Base-by-base conservation (phyloP, 2,888 invertebrate genomes). In the Anthrax anthrax region DNA sequence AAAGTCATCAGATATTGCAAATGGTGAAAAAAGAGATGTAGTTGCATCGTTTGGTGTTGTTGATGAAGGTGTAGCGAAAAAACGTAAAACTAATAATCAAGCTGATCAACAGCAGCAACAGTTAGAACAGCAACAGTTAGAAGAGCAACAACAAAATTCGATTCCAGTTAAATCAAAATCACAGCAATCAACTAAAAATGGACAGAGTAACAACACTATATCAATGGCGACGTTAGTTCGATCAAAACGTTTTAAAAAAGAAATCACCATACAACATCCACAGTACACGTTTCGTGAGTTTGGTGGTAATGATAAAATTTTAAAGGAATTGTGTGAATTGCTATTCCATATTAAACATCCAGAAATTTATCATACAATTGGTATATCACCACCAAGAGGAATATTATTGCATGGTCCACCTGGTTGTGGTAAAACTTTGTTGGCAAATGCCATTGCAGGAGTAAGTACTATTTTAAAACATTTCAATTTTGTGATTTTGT, bases 351-450 rank as follows among this genome's bases (percentile, higher is more conserved):
- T 95, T 65, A 84, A 82, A 58, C 87, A 91, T 59, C 90, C 94
- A 3, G 87, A 91, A 64, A 78, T 94, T n/a, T 94, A 89, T 64
- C 72, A 74, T 48, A 76, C 81, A 54, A 72, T 95, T 51, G 92
- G 92, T 2, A 79, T 91, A 44, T 78, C 84, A 52, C 86, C 94
- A 37, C 90, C 94, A 0, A 75, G 89, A 59, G 96, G 95, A 23
- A 83, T 96, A 57, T 69, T 98, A 43, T 71, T 97, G 41, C 94
- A 96, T 65, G 97, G 97, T 0, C 96, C 97, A 1, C 91, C 96
- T 0, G 97, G 97, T 0, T 91, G 92, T 62, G 96, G 97, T 0
- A 89, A 89, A 69, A 86, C 85, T 4, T 70, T 87, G 46, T 60
- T 89, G 49, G 89, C 88, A 0, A 74, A 83, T 61, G 86, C 87